Evolutionary conservation across 2,797 vertebrate genomes (phyloP).

Genomic region (Apogon hyalosoma): DNA sequence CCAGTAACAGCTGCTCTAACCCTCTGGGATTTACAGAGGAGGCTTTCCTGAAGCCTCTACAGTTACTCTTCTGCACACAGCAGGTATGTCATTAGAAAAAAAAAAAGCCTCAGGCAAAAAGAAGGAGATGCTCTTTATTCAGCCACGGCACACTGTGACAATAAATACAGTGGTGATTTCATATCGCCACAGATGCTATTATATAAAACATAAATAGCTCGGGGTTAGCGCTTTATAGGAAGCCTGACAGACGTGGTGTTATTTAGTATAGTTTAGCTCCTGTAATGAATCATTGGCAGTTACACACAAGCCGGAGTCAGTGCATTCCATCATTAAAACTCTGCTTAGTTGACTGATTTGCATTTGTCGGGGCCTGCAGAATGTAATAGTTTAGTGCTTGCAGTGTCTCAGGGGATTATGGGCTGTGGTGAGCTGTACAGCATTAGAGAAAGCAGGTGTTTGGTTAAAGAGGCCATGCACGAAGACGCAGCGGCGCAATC

Average conservation of each 20-base stretch:
- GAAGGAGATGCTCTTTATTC: conserved; percentile 1
- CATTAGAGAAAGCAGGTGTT: conserved; percentile 51
- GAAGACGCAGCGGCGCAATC: conserved; percentile 26
- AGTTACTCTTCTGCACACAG: conserved; percentile 2
- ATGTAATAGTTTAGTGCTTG: conserved; percentile 20
- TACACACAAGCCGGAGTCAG: conserved; percentile 14
- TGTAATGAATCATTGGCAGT: conserved; percentile 33
- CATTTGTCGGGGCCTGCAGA: conserved; percentile 42
- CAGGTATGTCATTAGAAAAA: conserved; percentile 5
- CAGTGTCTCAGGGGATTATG: conserved; percentile 47
- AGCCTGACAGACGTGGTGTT: conserved; percentile 26
- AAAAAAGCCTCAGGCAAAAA: neutral
- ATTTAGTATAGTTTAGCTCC: conserved; percentile 20
- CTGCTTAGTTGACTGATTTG: conserved; percentile 33
- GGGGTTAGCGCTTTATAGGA: conserved; percentile 29
- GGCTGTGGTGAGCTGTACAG: conserved; percentile 35
- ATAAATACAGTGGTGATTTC: conserved; percentile 28
- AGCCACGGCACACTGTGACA: conserved; percentile 18
- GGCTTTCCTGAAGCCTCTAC: conserved; percentile 8
- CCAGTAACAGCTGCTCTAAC: neutral
- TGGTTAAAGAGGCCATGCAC: conserved; percentile 38
- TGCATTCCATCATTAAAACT: conserved; percentile 26
- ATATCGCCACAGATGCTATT: conserved; percentile 33
- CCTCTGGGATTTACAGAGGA: neutral
- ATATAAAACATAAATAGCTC: conserved; percentile 35